phyloP scores from a whole-genome alignment of 1,140 invertebrate genomes.

The Drosophila cardini region DNA sequence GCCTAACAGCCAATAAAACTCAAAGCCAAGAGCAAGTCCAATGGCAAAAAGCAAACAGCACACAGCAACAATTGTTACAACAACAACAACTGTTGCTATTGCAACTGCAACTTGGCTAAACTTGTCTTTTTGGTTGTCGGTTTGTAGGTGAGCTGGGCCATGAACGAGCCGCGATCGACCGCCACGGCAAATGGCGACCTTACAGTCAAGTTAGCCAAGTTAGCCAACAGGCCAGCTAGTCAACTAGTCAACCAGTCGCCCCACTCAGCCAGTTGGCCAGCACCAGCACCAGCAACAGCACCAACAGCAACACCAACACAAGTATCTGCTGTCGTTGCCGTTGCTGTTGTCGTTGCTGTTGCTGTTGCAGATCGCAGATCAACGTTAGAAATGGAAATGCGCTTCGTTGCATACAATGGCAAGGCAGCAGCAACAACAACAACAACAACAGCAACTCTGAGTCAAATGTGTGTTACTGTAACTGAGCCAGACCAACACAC shows the following conservation, averaged over 20 bases:
- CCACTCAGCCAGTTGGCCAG: constrained; percentile 19
- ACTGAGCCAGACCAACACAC: constrained; percentile 59
- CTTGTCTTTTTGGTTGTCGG: constrained; percentile 74
- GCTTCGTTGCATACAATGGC: constrained; percentile 82
- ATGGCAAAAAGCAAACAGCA: constrained; percentile 62
- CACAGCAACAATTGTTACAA: too few relatives aligned
- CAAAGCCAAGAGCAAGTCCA: constrained; percentile 84
- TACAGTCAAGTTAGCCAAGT: constrained; percentile 51
- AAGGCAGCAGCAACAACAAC: constrained; percentile 40
- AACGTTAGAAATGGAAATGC: constrained; percentile 84
- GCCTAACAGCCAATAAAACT: constrained; percentile 65
- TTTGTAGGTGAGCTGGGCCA: constrained; percentile 83
- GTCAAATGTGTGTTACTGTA: constrained; percentile 77
- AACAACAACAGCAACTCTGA: constrained; percentile 33
- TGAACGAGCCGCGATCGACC: constrained; percentile 66
- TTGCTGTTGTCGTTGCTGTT: constrained; percentile 54
- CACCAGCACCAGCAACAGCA: constrained; percentile 26
- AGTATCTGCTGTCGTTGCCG: not conserved
- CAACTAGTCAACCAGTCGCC: constrained; percentile 14
- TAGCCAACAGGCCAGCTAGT: constrained; percentile 18
- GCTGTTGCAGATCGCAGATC: constrained; percentile 78
- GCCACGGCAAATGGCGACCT: constrained; percentile 66
- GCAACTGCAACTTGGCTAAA: constrained; percentile 52
- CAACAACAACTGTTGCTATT: constrained; percentile 18
- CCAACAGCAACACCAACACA: constrained; percentile 13